Evolutionary conservation across 2,113 vertebrate species (phyloP).

Genomic region (Pelusios castaneus): DNA sequence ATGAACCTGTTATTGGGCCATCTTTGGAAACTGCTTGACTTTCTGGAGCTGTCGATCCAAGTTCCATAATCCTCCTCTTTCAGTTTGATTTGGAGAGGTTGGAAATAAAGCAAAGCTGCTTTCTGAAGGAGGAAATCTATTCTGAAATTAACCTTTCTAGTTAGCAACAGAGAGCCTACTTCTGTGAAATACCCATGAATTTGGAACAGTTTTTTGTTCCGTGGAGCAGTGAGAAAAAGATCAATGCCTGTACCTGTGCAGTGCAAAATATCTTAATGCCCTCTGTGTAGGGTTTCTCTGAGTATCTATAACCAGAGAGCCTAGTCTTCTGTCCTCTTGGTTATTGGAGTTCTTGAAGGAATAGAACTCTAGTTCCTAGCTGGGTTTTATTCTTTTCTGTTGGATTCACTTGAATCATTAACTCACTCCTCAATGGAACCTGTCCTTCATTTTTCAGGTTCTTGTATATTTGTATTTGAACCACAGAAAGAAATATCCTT

Average conservation of each 20-base stretch:
- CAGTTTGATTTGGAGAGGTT: background rate
- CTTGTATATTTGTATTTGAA: background rate
- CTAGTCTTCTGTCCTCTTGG: background rate
- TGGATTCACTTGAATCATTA: background rate
- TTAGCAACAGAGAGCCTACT: background rate
- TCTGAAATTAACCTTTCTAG: background rate
- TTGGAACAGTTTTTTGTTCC: background rate
- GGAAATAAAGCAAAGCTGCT: background rate
- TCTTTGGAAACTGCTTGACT: background rate
- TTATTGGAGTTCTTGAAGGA: background rate
- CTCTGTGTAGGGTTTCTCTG: background rate
- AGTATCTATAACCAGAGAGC: background rate
- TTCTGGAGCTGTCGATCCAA: slow-evolving; percentile 7
- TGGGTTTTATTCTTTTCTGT: background rate
- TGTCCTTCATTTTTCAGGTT: background rate
- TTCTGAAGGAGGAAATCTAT: background rate
- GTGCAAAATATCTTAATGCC: fast-evolving
- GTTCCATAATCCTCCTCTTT: background rate
- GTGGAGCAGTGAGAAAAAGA: background rate
- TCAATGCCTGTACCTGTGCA: background rate
- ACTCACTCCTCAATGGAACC: background rate
- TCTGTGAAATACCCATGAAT: background rate
- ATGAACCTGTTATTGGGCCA: slow-evolving; percentile 7
- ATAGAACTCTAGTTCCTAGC: background rate
- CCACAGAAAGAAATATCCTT: background rate